Conservation (phyloP, 92 coral and sea anemone genomes). For the Parazoanthus swiftii region DNA sequence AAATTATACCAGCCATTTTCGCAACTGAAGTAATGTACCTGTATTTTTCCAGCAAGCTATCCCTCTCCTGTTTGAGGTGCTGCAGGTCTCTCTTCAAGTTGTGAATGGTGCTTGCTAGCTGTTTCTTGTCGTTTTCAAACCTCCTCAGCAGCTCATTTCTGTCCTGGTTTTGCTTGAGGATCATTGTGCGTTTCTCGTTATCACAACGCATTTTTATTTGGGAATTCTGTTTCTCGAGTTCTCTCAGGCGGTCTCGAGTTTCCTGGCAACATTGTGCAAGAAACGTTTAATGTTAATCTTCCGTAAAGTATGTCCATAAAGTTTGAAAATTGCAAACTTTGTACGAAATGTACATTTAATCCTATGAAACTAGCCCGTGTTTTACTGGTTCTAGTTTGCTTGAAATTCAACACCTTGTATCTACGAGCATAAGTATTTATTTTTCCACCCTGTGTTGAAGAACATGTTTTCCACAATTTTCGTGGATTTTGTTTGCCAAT, state of each 20-base stretch:
- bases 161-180: slow-evolving; percentile 30
- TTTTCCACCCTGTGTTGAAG: no score
- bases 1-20: neutral
- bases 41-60: slow-evolving; percentile 45
- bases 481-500: no score
- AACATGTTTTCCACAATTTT: no score
- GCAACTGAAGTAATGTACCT: neutral
- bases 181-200: slow-evolving; percentile 30
- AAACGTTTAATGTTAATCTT: neutral
- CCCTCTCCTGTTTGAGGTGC: slow-evolving; percentile 61
- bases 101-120: slow-evolving; percentile 49
- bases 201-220: slow-evolving; percentile 1
- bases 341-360: no score
- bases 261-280: neutral
- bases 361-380: no score
- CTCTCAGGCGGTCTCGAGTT: slow-evolving; percentile 30
- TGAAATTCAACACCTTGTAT: no score
- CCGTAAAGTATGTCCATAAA: neutral
- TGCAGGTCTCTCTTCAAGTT: slow-evolving; percentile 63
- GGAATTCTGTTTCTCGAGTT: slow-evolving; percentile 20
- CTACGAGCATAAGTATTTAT: no score
- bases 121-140: slow-evolving; percentile 36
- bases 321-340: no score
- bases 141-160: slow-evolving; percentile 25
- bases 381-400: no score